Conservation (phyloP, 2,888 invertebrate genomes). For the Trissolcus japonicus region DNA sequence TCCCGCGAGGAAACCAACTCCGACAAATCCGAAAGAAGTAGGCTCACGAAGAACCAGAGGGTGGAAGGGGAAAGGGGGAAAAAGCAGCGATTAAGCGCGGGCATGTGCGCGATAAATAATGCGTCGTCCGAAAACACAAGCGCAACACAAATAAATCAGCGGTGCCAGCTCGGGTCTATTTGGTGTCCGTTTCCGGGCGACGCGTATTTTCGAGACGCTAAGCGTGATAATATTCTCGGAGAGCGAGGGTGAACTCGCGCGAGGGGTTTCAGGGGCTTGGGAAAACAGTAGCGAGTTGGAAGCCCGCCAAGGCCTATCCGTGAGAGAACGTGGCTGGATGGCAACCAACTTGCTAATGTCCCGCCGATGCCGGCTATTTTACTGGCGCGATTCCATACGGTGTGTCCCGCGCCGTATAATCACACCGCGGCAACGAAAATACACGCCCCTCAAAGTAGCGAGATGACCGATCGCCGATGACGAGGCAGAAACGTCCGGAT, state of each 20-base stretch:
- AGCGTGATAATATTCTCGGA: constrained; percentile 49
- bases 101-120: constrained; percentile 5
- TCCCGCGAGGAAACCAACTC: neutral
- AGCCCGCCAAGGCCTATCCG: constrained; percentile 66
- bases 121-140: neutral
- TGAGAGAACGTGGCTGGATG: constrained; percentile 68
- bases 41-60: neutral
- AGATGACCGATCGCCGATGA: constrained; percentile 21
- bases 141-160: constrained; percentile 5
- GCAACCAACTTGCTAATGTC: constrained; percentile 70
- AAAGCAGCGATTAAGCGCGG: neutral
- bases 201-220: constrained; percentile 38
- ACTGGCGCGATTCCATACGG: constrained; percentile 34
- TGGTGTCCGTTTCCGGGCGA: constrained; percentile 5
- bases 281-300: constrained; percentile 59
- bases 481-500: constrained; percentile 25
- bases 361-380: constrained; percentile 51
- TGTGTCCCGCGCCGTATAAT: constrained; percentile 17
- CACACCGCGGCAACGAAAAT: constrained; percentile 4
- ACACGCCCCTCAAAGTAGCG: neutral
- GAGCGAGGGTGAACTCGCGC: constrained; percentile 41
- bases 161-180: constrained; percentile 7
- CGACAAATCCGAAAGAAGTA: neutral
- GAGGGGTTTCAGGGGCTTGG: constrained; percentile 22
- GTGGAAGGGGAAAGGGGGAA: neutral